Base-by-base conservation (phyloP, 2,888 invertebrate species). In the Protula sp. region DNA sequence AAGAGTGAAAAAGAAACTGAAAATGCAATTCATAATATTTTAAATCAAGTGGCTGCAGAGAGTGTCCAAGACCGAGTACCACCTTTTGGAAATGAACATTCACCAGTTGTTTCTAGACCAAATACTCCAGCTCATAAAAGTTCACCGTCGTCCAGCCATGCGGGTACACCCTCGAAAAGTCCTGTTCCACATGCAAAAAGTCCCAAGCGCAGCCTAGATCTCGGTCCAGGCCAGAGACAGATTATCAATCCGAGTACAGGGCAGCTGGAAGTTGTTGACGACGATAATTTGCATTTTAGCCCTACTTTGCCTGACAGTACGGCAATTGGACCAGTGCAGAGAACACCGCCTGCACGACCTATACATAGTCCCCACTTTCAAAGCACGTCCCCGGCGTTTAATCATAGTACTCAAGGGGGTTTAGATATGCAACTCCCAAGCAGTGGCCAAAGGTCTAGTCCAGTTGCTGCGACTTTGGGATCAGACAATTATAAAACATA, bases 161-260 rank as follows among this genome's bases (percentile, higher is more conserved):
- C 50, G 27, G 29, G 14, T 30, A 5, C 48, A 5, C 27, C 47
- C 27, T 30, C 30, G 26, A n/a, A 47, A 47, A 28, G 30, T 24
- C 50, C 59, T 48, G 31, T 30, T 26, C 30, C 55, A 28, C 31
- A 29, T 47, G 4, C 47, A 24, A 19, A 30, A 50, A 55, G 29
- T 24, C 29, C 55, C 1, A 47, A 29, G 22, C 47, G 29, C 22
- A n/a, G n/a, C n/a, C 27, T 19, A 22, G 26, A 48, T 55, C 54
- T 24, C 24, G 50, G 4, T 19, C 19, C 9, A n/a, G 24, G 24
- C 5, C 50, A 50, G 19, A 50, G 55, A 47, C 63, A 63, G 29
- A 65, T 65, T 38, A 61, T 65, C 14, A 65, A 65, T 52, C 65
- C 65, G 2, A 63, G 60, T 31, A 65, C 65, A 24, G 65, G 65